Conservation (phyloP, 1,140 invertebrate species). For the Lasioglossum albipes region DNA sequence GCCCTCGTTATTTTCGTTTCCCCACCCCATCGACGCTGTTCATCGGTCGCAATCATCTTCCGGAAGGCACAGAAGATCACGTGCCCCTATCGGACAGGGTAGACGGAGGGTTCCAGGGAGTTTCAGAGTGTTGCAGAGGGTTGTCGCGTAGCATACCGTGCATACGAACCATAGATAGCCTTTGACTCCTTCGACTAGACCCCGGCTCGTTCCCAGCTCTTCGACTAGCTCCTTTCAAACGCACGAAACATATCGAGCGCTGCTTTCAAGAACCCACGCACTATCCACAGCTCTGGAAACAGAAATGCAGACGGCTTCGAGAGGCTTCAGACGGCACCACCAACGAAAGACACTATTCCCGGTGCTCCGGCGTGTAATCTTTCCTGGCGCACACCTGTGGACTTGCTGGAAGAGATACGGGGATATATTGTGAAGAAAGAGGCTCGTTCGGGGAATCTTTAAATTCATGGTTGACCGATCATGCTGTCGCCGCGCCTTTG, state of each 20-base stretch:
- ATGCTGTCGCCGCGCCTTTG: no score
- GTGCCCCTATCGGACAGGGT: not conserved
- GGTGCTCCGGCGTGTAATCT: no score
- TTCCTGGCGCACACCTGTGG: no score
- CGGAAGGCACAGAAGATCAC: conserved; percentile 31
- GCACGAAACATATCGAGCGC: conserved; percentile 16
- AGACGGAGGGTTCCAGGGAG: no score
- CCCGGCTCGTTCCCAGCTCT: no score
- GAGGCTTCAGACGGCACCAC: no score
- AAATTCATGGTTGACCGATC: no score
- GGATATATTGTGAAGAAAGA: no score
- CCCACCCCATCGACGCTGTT: not conserved
- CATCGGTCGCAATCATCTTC: conserved; percentile 32
- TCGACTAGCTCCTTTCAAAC: not conserved
- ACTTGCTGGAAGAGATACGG: no score
- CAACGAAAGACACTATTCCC: no score
- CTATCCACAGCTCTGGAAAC: not conserved
- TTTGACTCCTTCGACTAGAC: conserved; percentile 12
- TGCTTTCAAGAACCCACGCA: not conserved
- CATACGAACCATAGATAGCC: conserved; percentile 8
- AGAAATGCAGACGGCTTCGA: not conserved
- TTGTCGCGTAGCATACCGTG: not conserved
- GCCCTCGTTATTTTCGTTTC: conserved; percentile 10
- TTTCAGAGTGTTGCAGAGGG: no score
- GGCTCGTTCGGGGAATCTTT: no score